phyloP scores from a whole-genome alignment of 2,797 vertebrate genomes.

The Labroides dimidiatus region DNA sequence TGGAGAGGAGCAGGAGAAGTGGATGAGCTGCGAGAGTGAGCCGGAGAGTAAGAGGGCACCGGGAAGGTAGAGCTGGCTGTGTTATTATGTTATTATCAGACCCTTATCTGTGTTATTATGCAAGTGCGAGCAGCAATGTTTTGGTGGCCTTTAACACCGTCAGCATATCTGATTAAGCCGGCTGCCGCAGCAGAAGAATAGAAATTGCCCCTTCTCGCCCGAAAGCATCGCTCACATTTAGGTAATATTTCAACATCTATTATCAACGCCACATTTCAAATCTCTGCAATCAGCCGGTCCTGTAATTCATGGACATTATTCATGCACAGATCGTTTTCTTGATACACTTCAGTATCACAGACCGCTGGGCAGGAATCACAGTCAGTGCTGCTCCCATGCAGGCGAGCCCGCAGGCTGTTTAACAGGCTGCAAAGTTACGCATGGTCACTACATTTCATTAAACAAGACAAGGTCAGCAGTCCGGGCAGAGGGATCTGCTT shows the following conservation, averaged over 20 bases:
- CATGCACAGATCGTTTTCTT: constrained; percentile 3
- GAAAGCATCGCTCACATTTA: constrained; percentile 29
- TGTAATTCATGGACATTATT: constrained; percentile 32
- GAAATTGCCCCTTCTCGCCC: constrained; percentile 1
- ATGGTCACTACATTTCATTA: constrained; percentile 75
- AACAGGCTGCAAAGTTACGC: constrained; percentile 65
- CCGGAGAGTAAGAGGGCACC: constrained; percentile 7
- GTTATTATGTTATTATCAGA: constrained; percentile 36
- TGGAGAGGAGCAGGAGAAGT: constrained; percentile 5
- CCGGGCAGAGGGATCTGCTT: constrained; percentile 64
- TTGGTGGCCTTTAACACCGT: constrained; percentile 42
- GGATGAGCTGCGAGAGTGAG: constrained; percentile 3
- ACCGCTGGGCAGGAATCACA: constrained; percentile 37
- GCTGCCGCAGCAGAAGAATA: constrained; percentile 28
- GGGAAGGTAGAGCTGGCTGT: neutral
- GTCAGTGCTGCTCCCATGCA: constrained; percentile 24
- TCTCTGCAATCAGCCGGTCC: constrained; percentile 30
- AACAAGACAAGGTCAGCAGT: constrained; percentile 74
- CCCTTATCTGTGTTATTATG: constrained; percentile 44
- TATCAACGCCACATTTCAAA: constrained; percentile 48
- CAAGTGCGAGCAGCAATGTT: constrained; percentile 35
- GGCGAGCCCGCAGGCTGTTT: constrained; percentile 53
- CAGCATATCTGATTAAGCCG: constrained; percentile 43
- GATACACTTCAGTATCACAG: constrained; percentile 30
- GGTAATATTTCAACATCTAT: constrained; percentile 42